These are phyloP conservation scores for Drosophila stalkeri DNA, from an alignment of 2,888 invertebrate species.

Conservation along the genomic window DNA sequence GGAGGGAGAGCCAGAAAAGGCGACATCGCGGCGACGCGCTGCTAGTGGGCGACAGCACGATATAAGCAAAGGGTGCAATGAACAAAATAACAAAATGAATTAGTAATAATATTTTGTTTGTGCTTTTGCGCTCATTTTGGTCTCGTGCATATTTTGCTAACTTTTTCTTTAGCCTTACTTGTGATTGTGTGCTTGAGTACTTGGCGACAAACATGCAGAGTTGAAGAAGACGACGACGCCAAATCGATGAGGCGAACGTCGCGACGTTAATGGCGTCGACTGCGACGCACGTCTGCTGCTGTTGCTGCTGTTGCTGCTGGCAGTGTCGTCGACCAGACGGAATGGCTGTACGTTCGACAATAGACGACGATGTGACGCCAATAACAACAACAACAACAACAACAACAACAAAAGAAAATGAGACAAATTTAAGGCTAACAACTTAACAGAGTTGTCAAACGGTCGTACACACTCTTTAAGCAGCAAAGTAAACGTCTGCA, in stretches of 20 bases:
- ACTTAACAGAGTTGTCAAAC: constrained; percentile 29
- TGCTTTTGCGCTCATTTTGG: constrained; percentile 39
- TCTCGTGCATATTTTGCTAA: constrained; percentile 49
- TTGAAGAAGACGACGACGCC: constrained; percentile 17
- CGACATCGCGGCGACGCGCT: constrained; percentile 12
- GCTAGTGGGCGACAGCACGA: constrained; percentile 15
- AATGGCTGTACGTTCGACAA: constrained; percentile 38
- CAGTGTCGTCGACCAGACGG: constrained; percentile 71
- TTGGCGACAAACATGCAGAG: constrained; percentile 49
- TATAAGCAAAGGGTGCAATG: constrained; percentile 58
- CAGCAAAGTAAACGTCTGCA: neutral
- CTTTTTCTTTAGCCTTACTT: constrained; percentile 41
- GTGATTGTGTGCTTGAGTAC: constrained; percentile 33
- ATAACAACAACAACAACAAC: constrained; percentile 19
- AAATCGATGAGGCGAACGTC: constrained; percentile 60
- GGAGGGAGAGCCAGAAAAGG: neutral
- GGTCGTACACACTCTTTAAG: constrained; percentile 8
- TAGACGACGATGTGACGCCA: constrained; percentile 33
- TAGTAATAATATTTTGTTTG: constrained; percentile 72
- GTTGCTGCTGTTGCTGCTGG: constrained; percentile 43
- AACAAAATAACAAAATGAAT: constrained; percentile 64
- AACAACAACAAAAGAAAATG: constrained; percentile 9
- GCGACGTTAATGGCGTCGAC: constrained; percentile 59
- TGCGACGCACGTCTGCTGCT: constrained; percentile 66
- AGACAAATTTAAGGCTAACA: constrained; percentile 1